Evolutionary conservation across 2,888 invertebrate species (phyloP).

Genomic region (Nephrotoma guestfalica): DNA sequence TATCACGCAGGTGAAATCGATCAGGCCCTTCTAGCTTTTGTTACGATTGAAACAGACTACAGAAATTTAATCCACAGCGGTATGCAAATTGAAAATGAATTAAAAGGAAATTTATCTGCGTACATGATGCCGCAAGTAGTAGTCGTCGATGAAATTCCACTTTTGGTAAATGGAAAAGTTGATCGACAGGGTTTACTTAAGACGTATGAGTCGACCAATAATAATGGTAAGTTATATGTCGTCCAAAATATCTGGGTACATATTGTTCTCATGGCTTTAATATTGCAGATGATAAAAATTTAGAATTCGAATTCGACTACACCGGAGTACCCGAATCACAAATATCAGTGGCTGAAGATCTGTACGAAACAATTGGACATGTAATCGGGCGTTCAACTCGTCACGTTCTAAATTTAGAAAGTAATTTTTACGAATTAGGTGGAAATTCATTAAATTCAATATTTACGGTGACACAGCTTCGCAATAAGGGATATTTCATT

Average conservation of each 20-base stretch:
- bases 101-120: conserved; percentile 48
- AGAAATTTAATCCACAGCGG: conserved; percentile 29
- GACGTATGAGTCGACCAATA: conserved; percentile 56
- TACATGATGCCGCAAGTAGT: conserved; percentile 74
- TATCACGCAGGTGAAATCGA: conserved; percentile 59
- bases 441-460: conserved; percentile 81
- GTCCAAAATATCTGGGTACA: not conserved
- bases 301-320: conserved; percentile 50
- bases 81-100: conserved; percentile 45
- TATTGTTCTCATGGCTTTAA: not conserved
- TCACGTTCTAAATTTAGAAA: conserved; percentile 42
- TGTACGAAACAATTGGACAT: conserved; percentile 60
- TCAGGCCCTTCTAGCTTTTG: conserved; percentile 58
- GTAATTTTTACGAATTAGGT: conserved; percentile 72
- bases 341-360: conserved; percentile 45
- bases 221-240: conserved; percentile 38
- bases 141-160: conserved; percentile 56
- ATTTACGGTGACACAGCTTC: conserved; percentile 59
- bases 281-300: conserved; percentile 35
- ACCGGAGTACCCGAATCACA: conserved; percentile 42
- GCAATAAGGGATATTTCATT: conserved; percentile 63
- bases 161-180: conserved; percentile 75
- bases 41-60: conserved; percentile 34
- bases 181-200: conserved; percentile 65
- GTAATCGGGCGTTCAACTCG: conserved; percentile 53